Base-by-base conservation (phyloP, 1,140 invertebrate genomes). In the Megalonaias nervosa region DNA sequence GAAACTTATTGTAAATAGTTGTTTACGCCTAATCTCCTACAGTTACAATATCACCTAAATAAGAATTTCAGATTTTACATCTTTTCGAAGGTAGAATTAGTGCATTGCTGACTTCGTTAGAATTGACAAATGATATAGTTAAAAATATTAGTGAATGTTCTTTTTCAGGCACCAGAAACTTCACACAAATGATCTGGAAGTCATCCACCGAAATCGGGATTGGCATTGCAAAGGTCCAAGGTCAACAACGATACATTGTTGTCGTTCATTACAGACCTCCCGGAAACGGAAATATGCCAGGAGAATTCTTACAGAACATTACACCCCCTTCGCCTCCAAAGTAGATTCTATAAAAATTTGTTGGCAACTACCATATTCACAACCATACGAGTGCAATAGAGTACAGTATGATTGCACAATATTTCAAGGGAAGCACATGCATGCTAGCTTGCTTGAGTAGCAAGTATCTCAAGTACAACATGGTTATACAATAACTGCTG, bases 111-210 rank as follows among this genome's bases (percentile, higher is more conserved):
- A 14, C 38, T 59, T 31, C 12, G 23, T 26, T 38, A 55, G 4
- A 48, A 48, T 48, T 11, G 38, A 38, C 12, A 62, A 31, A 31
- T 31, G 16, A 73, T 61, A 13, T 31, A 6, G 15, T 11, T 21
- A 23, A 15, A 16, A 57, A 2, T 9, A 48, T 12, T 66, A n/a
- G 2, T 67, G 2, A 16, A 66, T 62, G 48, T 67, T 60, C n/a
- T 23, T 71, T 78, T 69, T 1, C 66, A 83, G 82, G 66, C 58
- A 58, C 71, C 38, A 79, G 75, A 61, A 67, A 82, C 38, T 83
- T 80, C 61, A 83, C 74, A 16, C 80, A 81, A 55, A 69, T 83
- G 91, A 93, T 86, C 82, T 84, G 82, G 87, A 75, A 81, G 75
- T 78, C 67, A 11, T 74, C 75, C 21, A 77, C 73, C n/a, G 77